Evolutionary conservation across 2,888 invertebrate species (phyloP), one percentile per base, ranked within the genome.

Genomic region (Erpobdella octoculata): DNA sequence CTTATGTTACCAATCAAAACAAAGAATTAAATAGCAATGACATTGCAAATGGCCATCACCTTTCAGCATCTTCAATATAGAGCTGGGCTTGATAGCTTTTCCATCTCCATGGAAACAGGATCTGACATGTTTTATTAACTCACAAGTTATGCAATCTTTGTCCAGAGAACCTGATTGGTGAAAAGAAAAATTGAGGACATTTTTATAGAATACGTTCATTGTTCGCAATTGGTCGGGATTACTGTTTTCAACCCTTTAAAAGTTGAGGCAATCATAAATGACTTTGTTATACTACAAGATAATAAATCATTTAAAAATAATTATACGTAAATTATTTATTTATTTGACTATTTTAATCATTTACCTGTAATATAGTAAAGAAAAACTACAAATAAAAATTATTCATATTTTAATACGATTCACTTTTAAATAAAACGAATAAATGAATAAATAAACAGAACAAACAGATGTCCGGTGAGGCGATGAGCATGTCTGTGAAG

Each of bases 21-120:
- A n/a, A n/a, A n/a, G n/a, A n/a, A n/a, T n/a, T n/a, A n/a, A n/a
- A n/a, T n/a, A n/a, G n/a, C n/a, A n/a, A n/a, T n/a, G n/a, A n/a
- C n/a, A n/a, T n/a, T n/a, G n/a, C n/a, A n/a, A n/a, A 21, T 36
- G 6, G 28, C 38, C n/a, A n/a, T 21, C 25, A 85, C 93, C 91
- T 83, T 89, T 89, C 53, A 84, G 75, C 75, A 82, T 81, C 69
- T 81, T 80, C 59, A 78, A 91, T 89, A 86, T 94, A 90, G 84
- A 91, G 90, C 71, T 92, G 83, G 76, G 95, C 91, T 86, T 85
- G 75, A 80, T 82, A 72, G 78, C 79, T 69, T 78, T 76, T 25
- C 79, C 79, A 69, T 78, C 73, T 70, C 79, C 78, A 28, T 79
- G 79, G 72, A 81, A 78, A 21, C 79, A 79, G 41, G 78, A 75